A percentile compares a stretch with the other conserved stretches of the same genome.
phyloP scores from a whole-genome alignment of 2,797 vertebrate genomes.

The Sebastes jordani region DNA sequence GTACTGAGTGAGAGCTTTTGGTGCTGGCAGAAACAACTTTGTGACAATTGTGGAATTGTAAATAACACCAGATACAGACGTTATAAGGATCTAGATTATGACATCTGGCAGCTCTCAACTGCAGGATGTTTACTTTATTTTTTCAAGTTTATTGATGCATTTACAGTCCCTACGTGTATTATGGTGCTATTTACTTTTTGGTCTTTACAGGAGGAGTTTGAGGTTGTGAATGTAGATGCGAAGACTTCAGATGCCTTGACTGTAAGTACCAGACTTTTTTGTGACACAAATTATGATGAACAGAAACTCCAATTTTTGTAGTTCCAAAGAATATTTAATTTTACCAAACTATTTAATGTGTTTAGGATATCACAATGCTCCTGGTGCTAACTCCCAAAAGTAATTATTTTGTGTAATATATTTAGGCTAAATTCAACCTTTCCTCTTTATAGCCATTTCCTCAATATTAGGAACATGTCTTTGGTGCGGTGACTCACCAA shows the following conservation, averaged over 20 bases:
- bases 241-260: conserved; percentile 77
- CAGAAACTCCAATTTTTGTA: background rate
- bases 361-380: background rate
- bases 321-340: background rate
- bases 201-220: conserved; percentile 88
- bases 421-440: conserved; percentile 16
- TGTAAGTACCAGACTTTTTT: conserved; percentile 66
- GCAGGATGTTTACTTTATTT: background rate
- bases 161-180: background rate
- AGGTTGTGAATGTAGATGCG: conserved; percentile 84
- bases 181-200: background rate
- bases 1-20: background rate
- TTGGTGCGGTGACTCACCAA: conserved; percentile 62
- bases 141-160: background rate
- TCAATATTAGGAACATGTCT: conserved; percentile 59
- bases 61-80: background rate
- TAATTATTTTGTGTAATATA: background rate
- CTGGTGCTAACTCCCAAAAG: background rate
- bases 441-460: conserved; percentile 46
- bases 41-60: background rate
- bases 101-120: background rate
- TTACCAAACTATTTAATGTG: background rate
- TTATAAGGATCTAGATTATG: background rate
- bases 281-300: background rate
- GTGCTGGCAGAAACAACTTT: background rate